phyloP scores from a whole-genome alignment of 1,140 invertebrate species.

The Dryas iulia region DNA sequence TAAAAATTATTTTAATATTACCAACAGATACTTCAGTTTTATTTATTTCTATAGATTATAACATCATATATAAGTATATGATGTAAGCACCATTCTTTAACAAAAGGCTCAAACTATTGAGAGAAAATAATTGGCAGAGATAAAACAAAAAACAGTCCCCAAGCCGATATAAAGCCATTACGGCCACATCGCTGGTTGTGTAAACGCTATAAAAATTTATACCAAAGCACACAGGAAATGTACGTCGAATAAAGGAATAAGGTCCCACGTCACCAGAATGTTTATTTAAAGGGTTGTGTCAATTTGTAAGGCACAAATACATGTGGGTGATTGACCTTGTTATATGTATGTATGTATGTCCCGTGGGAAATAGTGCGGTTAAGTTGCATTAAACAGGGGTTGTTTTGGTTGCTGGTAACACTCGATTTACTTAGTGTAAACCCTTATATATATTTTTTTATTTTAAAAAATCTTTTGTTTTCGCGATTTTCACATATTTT shows the following conservation, averaged over 20 bases:
- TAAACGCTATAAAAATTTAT: constrained; percentile 7
- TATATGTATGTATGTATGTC: constrained; percentile 12
- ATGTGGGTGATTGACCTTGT: constrained; percentile 25
- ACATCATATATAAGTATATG: no score
- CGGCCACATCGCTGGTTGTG: neutral
- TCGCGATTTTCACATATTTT: no score
- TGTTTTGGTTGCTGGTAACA: constrained; percentile 10
- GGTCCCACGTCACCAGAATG: constrained; percentile 5
- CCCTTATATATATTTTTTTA: no score
- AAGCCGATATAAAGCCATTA: neutral
- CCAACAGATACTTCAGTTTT: no score
- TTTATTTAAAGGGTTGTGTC: constrained; percentile 25
- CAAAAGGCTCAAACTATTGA: neutral
- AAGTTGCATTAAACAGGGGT: neutral
- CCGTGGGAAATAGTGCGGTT: constrained; percentile 16
- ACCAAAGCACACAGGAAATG: constrained; percentile 4
- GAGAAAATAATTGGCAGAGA: neutral
- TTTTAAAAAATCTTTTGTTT: no score
- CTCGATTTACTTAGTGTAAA: no score
- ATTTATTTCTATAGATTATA: no score
- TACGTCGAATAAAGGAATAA: constrained; percentile 15
- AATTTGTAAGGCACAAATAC: constrained; percentile 24
- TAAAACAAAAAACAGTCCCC: neutral
- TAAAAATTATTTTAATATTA: no score
- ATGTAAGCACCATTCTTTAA: no score